Base-by-base conservation (phyloP, 2,113 vertebrate genomes). In the Hiodon alosoides region DNA sequence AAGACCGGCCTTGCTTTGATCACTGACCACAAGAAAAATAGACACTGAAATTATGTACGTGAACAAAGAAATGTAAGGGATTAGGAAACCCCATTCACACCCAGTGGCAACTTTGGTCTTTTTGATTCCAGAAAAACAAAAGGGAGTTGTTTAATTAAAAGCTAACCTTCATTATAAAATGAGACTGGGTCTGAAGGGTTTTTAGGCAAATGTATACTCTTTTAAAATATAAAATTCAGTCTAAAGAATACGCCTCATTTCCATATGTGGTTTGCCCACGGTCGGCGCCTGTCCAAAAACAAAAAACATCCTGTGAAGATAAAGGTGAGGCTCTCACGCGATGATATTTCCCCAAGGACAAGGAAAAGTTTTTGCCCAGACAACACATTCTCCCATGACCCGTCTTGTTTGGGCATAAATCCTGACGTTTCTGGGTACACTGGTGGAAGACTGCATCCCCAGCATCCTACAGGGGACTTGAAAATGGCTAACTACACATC, bases 51-150 rank as follows among this genome's bases (percentile, higher is more conserved):
- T 52, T 16, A 66, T 55, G 48, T 69, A 53, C n/a, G n/a, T 71
- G 75, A 11, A 46, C 11, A 51, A 6, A 8, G 58, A 52, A 62
- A 73, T 10, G 8, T 14, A 14, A 13, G 4, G 67, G 52, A 68
- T 52, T 52, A 14, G 14, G 7, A 51, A 72, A 50, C 59, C 71
- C 59, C 48, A n/a, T 62, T 72, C 59, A 61, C 47, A 72, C 47
- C 47, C 71, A 72, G 71, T 62, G 59, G 58, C 71, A 72, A 53
- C 59, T 52, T 61, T 69, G 58, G 54, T 51, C 66, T 59, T 69
- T 67, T 59, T 75, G 48, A 75, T 16, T 76, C 47, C 74, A 31
- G 14, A 60, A 16, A 76, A 76, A 68, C 66, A 69, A 69, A 48
- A 60, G 50, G 10, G 4, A 69, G 67, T 60, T 61, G 55, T 68